Base-by-base conservation (phyloP, 2,888 invertebrate species). In the Orchestes rusci region DNA sequence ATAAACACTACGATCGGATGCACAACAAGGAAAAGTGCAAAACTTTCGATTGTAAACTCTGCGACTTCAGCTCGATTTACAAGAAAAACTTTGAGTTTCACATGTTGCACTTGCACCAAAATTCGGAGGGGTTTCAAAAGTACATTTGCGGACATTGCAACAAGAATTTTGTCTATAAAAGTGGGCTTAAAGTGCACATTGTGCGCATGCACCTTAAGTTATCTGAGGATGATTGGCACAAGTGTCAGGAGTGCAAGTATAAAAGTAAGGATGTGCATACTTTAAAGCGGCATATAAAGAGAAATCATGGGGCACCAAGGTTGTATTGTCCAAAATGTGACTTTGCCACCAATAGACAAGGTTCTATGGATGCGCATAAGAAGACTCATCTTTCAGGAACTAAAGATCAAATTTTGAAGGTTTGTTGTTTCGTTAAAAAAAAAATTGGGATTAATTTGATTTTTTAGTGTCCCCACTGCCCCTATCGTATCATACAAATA, bases 1-100 rank as follows among this genome's bases (percentile, higher is more conserved):
- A 42, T 7, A 40, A 38, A 5, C 50, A 51, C 27, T 45, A 39
- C 23, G 36, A 38, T 7, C 16, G 50, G 12, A 51, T 51, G 50
- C 50, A 51, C 30, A 51, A 51, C 13, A 47, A 47, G 27, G 50
- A 48, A 1, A n/a, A n/a, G n/a, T n/a, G n/a, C n/a, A n/a, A n/a
- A n/a, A 15, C n/a, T 37, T n/a, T 17, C 2, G 43, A 43, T 23
- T 51, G 50, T 17, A 31, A 20, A 13, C 40, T 37, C 10, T 51
- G 50, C 34, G 3, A 34, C 1, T 51, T 51, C 30, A 43, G 33
- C 16, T 47, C 50, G 4, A 51, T 51, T 12, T 51, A 51, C 37
- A 51, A 51, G 23, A 47, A 47, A 23, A 51, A 51, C 19, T 13
- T 51, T 35, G 46, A 47, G 19, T 51, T 35, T 27, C 50, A 51